Evolutionary conservation across 2,797 vertebrate species (phyloP), one percentile per base, ranked within the genome.

Genomic region (Phaenicophaeus curvirostris): DNA sequence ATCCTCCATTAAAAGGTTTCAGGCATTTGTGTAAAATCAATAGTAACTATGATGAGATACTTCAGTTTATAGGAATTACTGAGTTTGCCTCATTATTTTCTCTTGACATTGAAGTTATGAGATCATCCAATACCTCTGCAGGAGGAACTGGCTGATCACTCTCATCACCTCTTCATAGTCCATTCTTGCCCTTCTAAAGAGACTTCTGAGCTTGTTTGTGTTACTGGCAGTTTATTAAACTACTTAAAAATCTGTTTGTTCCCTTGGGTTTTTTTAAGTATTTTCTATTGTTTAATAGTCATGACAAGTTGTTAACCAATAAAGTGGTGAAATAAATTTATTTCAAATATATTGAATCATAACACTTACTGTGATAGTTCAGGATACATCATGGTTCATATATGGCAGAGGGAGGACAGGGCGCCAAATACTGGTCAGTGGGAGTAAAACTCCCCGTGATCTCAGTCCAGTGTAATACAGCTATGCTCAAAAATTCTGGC

Each of bases 381-480:
- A 63, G 6, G 24, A 51, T 50, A n/a, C 16, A 33, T 48, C 15
- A 9, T 28, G 6, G 44, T 27, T 48, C 55, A 16, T 88, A 33
- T 7, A 46, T 33, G 89, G 50, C 74, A 93, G 20, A 33, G 69
- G 90, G 68, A 78, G 66, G 66, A 91, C 72, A 94, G 73, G 78
- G 66, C 72, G 75, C 54, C 41, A 83, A 75, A 48, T 27, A 41
- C 28, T 63, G 12, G 41, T 89, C 61, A 89, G 41, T 75, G 39
- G 50, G 15, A 82, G 88, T 8, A 25, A 95, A 78, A 92, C 67
- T 39, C 63, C 69, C 44, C 39, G 75, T 78, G 57, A 78, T 63
- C 89, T 96, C 79, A 94, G 66, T 71, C 23, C 41, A 75, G 69
- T 93, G 93, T 79, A 93, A 80, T 92, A 87, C 62, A 94, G 67